Base-by-base conservation (phyloP, 2,888 invertebrate species). In the Sphaerophoria rueppellii region DNA sequence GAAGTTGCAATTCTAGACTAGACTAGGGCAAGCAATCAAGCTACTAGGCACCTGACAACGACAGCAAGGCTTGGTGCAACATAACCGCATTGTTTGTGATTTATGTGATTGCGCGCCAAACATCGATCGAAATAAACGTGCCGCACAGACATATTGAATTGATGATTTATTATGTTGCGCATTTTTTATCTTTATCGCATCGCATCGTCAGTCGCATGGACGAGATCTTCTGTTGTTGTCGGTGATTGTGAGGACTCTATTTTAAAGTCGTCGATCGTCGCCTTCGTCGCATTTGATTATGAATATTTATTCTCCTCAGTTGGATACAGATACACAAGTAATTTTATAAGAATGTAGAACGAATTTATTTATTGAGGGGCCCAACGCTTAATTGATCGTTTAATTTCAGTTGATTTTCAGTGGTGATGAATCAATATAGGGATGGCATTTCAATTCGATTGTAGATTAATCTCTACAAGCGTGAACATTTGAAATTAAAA, bases 61-160 rank as follows among this genome's bases (percentile, higher is more conserved):
- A 46, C 67, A 9, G 1, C 67, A 40, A 11, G 6, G 65, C 34
- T 37, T 54, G 40, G 40, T 54, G 58, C 70, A 50, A 76, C 80
- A 24, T 24, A 24, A 24, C 24, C 24, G 24, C 55, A 80, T 83
- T 80, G 71, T 73, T 55, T 67, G 81, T 77, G 81, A 85, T 85
- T 85, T 85, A 85, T 85, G 81, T 85, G 85, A 85, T 85, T 85
- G 85, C 81, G 71, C 70, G 70, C 60, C 11, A 63, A 72, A 81
- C 81, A 85, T 73, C 81, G 85, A 85, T 85, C 85, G 74, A 70
- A 58, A 76, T 81, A 85, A 85, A 81, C 85, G 76, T 85, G 85
- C 85, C 85, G 81, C 73, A 37, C 77, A 72, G 85, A 85, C 85
- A 77, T 85, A 85, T 81, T 85, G 85, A 85, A 85, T 81, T 80